These are phyloP conservation scores for Amphipoea oculea DNA, from an alignment of 2,888 invertebrate genomes.

Conservation along the genomic window DNA sequence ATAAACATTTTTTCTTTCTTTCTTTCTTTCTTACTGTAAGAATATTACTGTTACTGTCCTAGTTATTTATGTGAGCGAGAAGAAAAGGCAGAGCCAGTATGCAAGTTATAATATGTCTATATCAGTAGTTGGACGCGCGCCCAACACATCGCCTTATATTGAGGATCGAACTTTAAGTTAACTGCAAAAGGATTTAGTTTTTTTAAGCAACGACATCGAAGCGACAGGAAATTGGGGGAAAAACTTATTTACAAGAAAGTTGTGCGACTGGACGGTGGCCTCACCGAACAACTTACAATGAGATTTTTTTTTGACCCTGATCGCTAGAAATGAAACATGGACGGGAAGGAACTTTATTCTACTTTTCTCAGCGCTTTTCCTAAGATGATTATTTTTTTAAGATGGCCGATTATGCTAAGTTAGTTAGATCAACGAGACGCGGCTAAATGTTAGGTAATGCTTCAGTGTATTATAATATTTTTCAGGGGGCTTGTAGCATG, in stretches of 20 bases:
- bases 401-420: neutral
- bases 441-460: neutral
- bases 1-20: no score
- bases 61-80: constrained; percentile 11
- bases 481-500: neutral
- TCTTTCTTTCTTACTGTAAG: no score
- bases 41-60: constrained; percentile 7
- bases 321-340: neutral
- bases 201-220: neutral
- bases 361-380: neutral
- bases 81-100: neutral
- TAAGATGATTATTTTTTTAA: neutral
- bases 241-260: neutral
- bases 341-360: neutral
- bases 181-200: neutral
- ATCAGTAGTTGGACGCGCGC: neutral
- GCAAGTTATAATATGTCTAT: neutral
- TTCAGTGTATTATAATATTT: neutral
- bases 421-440: neutral
- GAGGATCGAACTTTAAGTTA: neutral
- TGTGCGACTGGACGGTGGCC: no score
- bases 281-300: neutral
- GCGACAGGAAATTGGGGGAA: neutral
- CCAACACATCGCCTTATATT: neutral
- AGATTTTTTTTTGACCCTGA: neutral